A percentile compares a stretch with the other conserved stretches of the same genome.
These are phyloP conservation scores for Zapornia atra DNA, from an alignment of 2,113 vertebrate species.

Conservation along the genomic window DNA sequence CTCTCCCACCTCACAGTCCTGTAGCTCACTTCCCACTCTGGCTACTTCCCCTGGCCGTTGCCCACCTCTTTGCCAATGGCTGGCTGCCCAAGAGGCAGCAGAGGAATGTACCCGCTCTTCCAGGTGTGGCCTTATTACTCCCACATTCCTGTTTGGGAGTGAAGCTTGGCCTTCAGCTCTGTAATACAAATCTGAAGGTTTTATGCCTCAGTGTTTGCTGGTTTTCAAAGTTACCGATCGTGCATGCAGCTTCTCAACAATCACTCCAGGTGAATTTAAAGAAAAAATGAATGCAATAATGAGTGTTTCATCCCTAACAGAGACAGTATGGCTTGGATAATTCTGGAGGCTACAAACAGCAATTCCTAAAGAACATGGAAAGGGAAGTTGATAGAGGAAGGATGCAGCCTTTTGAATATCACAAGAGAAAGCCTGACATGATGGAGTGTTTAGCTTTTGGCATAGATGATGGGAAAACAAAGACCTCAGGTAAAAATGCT, in stretches of 20 bases:
- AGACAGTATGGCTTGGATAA: slow-evolving; percentile 88
- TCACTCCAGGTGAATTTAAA: neutral
- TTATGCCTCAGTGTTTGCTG: neutral
- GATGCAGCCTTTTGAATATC: slow-evolving; percentile 87
- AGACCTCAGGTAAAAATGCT: slow-evolving; percentile 81
- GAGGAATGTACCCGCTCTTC: neutral
- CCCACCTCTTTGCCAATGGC: neutral
- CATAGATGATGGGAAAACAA: slow-evolving; percentile 88
- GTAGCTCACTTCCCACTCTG: neutral
- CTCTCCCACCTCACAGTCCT: neutral
- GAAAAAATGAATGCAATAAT: neutral
- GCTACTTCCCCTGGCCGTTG: neutral
- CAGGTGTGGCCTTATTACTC: neutral
- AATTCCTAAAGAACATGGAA: slow-evolving; percentile 87
- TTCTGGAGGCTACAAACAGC: slow-evolving; percentile 87
- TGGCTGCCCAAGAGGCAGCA: neutral
- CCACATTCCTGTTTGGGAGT: neutral
- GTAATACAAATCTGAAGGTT: neutral
- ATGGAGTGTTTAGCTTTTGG: slow-evolving; percentile 89
- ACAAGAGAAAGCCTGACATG: slow-evolving; percentile 85
- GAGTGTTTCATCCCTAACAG: slow-evolving; percentile 70
- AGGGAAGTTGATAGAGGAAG: slow-evolving; percentile 84
- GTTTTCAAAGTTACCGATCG: neutral
- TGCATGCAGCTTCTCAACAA: neutral
- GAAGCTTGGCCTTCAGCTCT: neutral